Base-by-base conservation (phyloP, 2,888 invertebrate genomes). In the Galeopsomyia nigrocyanea region DNA sequence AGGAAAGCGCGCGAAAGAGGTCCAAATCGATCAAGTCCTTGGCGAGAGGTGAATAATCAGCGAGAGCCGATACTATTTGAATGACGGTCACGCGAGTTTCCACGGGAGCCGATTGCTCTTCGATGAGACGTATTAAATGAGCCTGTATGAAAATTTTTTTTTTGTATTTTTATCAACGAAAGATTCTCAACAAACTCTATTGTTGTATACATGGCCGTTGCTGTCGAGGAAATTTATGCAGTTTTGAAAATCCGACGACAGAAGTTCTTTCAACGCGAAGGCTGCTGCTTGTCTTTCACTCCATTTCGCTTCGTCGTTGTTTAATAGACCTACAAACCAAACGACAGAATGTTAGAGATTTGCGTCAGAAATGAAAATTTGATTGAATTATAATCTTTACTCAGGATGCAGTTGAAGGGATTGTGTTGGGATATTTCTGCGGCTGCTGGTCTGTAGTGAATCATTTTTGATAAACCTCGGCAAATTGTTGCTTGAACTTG, bases 401-500 rank as follows among this genome's bases (percentile, higher is more conserved):
- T 77, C 39, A 79, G 66, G 9, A 81, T 76, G 60, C 64, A 61
- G 55, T 76, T 53, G 5, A 74, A 71, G 0, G 76, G 68, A 74
- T 80, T 78, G 16, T 76, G 73, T 47, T 76, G 75, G 0, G 77
- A 75, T n/a, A 85, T 74, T 71, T 81, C 78, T n/a, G 78, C 71
- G 6, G 79, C 79, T 2, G 83, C 80, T 21, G 74, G 75, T 22
- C 63, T 68, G 60, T 80, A 76, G 7, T 77, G 72, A n/a, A 78
- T 65, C 82, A 84, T 83, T 70, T 76, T 78, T 2, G 78, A 80
- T 53, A 84, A 77, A 6, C 80, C 82, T 3, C 67, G 76, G 68
- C 68, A 68, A 49, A 68, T 56, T 47, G 60, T 31, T 13, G 55
- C 62, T n/a, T 46, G 62, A 17, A 55, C 22, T 14, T 60, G n/a